Evolutionary conservation across 2,888 invertebrate species (phyloP).

Genomic region (Ennomos quercinarius): DNA sequence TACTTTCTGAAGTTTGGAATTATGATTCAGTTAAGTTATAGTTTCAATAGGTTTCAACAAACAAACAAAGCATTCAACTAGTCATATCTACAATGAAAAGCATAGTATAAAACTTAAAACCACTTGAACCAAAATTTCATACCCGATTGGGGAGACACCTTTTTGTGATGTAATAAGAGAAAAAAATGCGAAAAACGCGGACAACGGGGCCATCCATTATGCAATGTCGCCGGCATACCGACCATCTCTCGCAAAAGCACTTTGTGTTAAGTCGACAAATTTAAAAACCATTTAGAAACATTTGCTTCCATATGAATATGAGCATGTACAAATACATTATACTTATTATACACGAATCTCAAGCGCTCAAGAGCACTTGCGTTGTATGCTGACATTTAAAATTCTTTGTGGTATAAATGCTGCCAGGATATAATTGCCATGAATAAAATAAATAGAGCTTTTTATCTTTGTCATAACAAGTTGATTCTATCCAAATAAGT

Average conservation of each 20-base stretch:
- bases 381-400: no score
- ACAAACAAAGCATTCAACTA: conserved; percentile 7
- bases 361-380: conserved; percentile 20
- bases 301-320: conserved; percentile 80
- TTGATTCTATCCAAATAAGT: no score
- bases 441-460: no score
- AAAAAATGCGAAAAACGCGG: conserved; percentile 69
- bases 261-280: conserved; percentile 83
- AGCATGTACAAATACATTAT: conserved; percentile 76
- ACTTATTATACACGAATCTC: conserved; percentile 52
- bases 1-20: no score
- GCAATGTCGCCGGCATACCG: conserved; percentile 68
- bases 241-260: conserved; percentile 75
- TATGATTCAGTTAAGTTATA: no score
- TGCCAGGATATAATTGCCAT: no score
- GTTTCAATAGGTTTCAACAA: no score
- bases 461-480: no score
- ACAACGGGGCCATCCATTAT: conserved; percentile 68
- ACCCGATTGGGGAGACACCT: conserved; percentile 47
- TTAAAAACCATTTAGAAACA: conserved; percentile 78
- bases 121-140: conserved; percentile 37
- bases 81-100: no score
- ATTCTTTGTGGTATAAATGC: no score
- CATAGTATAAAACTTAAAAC: conserved; percentile 31
- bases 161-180: conserved; percentile 67